Percentiles rank a stretch among this genome's conserved stretches.
These are phyloP conservation scores for Decapterus maruadsi DNA, from an alignment of 2,797 vertebrate species.

Conservation along the genomic window DNA sequence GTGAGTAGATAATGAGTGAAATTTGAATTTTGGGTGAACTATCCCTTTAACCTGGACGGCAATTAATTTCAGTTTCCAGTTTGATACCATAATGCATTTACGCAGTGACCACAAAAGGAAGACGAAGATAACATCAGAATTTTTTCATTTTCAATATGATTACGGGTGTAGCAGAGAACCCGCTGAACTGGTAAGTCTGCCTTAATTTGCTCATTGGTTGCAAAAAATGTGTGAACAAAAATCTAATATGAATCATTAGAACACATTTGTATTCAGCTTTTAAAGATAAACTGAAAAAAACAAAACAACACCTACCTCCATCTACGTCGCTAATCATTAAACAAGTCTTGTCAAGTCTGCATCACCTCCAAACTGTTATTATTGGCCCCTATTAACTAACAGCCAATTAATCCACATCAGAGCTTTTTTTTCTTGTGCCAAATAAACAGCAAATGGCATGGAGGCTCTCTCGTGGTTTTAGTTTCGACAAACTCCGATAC, in stretches of 20 bases:
- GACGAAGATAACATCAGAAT: slow-evolving; percentile 28
- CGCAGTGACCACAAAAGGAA: neutral
- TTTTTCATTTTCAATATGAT: slow-evolving; percentile 20
- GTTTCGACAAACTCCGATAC: slow-evolving; percentile 54
- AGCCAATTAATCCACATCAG: slow-evolving; percentile 77
- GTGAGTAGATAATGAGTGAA: no score
- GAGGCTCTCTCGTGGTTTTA: slow-evolving; percentile 52
- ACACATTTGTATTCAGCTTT: slow-evolving; percentile 40
- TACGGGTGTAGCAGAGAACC: slow-evolving; percentile 18
- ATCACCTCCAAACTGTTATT: slow-evolving; percentile 64
- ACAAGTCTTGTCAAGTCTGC: slow-evolving; percentile 68
- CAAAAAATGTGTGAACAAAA: slow-evolving; percentile 30
- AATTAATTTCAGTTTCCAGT: slow-evolving; percentile 28
- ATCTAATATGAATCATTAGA: slow-evolving; percentile 38
- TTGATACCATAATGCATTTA: slow-evolving; percentile 33
- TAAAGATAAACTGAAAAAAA: slow-evolving; percentile 50
- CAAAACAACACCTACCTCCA: slow-evolving; percentile 21
- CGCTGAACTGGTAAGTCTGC: slow-evolving; percentile 31
- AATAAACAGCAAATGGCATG: slow-evolving; percentile 57
- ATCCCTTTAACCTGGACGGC: slow-evolving; percentile 44
- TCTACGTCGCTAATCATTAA: slow-evolving; percentile 61
- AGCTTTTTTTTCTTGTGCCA: slow-evolving; percentile 52
- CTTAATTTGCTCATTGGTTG: slow-evolving; percentile 43
- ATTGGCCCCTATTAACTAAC: slow-evolving; percentile 69
- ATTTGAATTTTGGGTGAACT: no score